Evolutionary conservation across 2,888 invertebrate genomes (phyloP).

Genomic region (Stegophylla sp.): DNA sequence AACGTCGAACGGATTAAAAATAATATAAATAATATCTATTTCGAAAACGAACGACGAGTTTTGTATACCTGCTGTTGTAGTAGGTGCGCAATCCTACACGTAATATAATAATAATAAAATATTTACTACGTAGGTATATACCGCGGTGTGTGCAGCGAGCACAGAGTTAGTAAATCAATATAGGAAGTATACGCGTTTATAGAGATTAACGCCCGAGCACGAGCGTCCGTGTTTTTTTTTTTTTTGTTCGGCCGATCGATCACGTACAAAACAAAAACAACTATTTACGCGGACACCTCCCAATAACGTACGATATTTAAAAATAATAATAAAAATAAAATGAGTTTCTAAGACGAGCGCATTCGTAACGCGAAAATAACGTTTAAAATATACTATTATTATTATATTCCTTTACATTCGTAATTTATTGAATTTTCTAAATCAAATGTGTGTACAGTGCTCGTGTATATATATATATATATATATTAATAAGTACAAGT

Average conservation of each 20-base stretch:
- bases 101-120: background rate
- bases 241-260: slow-evolving; percentile 4
- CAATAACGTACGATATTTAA: slow-evolving; percentile 34
- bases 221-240: background rate
- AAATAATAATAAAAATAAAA: slow-evolving; percentile 5
- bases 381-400: too few species aligned
- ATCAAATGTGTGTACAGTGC: slow-evolving; percentile 4
- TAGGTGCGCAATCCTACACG: too few species aligned
- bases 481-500: background rate
- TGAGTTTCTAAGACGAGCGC: slow-evolving; percentile 23
- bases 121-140: background rate
- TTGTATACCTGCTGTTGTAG: too few species aligned
- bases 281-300: slow-evolving; percentile 41
- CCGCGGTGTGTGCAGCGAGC: background rate
- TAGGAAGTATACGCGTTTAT: slow-evolving; percentile 2
- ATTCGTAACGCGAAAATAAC: slow-evolving; percentile 29
- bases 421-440: slow-evolving; percentile 33
- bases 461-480: background rate
- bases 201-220: slow-evolving; percentile 11
- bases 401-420: slow-evolving; percentile 2
- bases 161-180: slow-evolving; percentile 18
- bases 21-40: too few species aligned
- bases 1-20: slow-evolving; percentile 7
- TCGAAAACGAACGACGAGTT: background rate
- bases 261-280: slow-evolving; percentile 10